phyloP scores from a whole-genome alignment of 1,140 invertebrate species.

The Telenomus remus region DNA sequence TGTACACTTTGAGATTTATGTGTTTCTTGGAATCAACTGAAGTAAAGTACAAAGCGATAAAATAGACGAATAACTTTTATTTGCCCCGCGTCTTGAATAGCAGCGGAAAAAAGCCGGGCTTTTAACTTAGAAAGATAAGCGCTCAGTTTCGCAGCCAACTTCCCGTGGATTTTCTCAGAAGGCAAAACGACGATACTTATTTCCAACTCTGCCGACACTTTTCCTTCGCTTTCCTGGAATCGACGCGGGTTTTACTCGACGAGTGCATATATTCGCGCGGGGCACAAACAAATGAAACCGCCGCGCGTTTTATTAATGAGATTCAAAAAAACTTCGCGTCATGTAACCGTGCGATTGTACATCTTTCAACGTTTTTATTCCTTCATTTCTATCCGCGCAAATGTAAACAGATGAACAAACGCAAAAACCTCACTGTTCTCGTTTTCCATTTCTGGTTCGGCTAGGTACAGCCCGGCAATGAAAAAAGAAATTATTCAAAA shows the following conservation, averaged over 20 bases:
- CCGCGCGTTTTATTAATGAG: constrained; percentile 4
- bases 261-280: background rate
- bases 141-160: no score
- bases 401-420: background rate
- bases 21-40: no score
- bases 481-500: no score
- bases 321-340: constrained; percentile 10
- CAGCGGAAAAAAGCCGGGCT: no score
- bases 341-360: constrained; percentile 10
- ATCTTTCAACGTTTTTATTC: background rate
- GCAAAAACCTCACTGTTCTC: background rate
- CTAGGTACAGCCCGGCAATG: no score
- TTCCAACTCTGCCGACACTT: background rate
- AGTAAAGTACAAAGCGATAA: no score
- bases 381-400: background rate
- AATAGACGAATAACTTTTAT: no score
- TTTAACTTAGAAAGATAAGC: no score
- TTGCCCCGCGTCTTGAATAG: no score
- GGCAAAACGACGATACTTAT: background rate
- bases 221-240: constrained; percentile 6
- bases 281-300: constrained; percentile 3
- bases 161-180: constrained; percentile 7
- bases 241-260: background rate
- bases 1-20: no score
- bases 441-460: no score